Evolutionary conservation across 1,140 invertebrate genomes (phyloP), one percentile per base, ranked within the genome.

Genomic region (Bacillus rossius): DNA sequence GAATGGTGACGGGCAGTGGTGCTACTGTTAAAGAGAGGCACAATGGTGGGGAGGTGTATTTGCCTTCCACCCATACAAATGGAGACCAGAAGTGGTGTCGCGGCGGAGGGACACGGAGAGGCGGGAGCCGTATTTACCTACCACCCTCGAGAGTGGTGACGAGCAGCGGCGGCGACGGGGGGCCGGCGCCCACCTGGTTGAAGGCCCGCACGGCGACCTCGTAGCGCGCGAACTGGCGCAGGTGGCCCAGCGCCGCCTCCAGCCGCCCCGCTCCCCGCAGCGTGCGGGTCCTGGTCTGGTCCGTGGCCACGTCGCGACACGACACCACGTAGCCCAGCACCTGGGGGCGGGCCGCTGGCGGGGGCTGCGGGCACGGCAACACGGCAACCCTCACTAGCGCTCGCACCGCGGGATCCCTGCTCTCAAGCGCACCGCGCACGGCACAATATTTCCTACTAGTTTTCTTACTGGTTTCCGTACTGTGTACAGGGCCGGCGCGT

Each of bases 81-180:
- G n/a, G n/a, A n/a, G n/a, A n/a, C n/a, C n/a, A n/a, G n/a, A n/a
- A n/a, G n/a, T n/a, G n/a, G n/a, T n/a, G n/a, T n/a, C n/a, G n/a
- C n/a, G n/a, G n/a, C n/a, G n/a, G n/a, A n/a, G n/a, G n/a, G n/a
- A n/a, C n/a, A n/a, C n/a, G n/a, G n/a, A n/a, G n/a, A n/a, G n/a
- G n/a, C n/a, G n/a, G n/a, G n/a, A n/a, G n/a, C n/a, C 29, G 55
- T 58, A 59, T 59, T 63, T 61, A 59, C 74, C 75, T 75, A 92
- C 88, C 87, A 76, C 92, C 91, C 79, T 94, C 92, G 29, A 88
- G 80, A 4, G 92, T 94, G 19, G 85, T 84, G 4, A 87, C 88
- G 49, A 85, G 80, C 5, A 87, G 77, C 5, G 85, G 79, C 0
- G 81, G 73, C 22, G 90, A 91, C 17, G 82, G 77, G 1, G 92